Evolutionary conservation across 92 coral and sea anemone genomes (phyloP), one percentile per base, ranked within the genome.

Genomic region (Micromussa lordhowensis): DNA sequence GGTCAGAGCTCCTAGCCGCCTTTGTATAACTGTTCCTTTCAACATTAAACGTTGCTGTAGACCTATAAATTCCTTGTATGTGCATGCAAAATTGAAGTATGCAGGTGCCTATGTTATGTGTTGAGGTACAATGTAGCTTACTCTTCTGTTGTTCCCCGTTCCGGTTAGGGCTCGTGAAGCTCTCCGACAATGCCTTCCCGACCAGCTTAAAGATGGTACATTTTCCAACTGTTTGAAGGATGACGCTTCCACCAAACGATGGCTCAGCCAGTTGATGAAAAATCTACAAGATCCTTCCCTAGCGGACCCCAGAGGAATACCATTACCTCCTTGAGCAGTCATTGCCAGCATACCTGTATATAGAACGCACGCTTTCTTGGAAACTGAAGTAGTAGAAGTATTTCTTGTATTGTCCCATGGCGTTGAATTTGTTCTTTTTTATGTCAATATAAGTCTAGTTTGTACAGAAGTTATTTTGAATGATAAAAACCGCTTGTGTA

Each of bases 201-300:
- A 97, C 82, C 99, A 97, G n/a, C 96, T 97, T 2, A 97, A 97
- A 70, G 98, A 97, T 89, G 98, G 98, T 14, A 97, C 98, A 1
- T 97, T 97, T 84, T 95, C 97, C 53, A 96, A 86, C 92, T 97
- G 99, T 90, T 84, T 97, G 30, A 97, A 97, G 83, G 99, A 97
- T 84, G 99, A 96, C 75, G 98, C 98, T 17, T 96, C 99, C 5
- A 97, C 98, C 49, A 97, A 97, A 75, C 88, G 98, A 82, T 97
- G 99, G 99, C 91, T 97, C 78, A 97, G 98, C 69, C 99, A 97
- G 92, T 76, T 96, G 68, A 97, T 97, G 99, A 97, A 97, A 84
- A 97, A 97, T 79, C 81, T 97, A 16, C 96, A 96, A 75, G 99
- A 97, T 85, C 95, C 97, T 19, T 91, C 96, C 49, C 82, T 94